These are phyloP conservation scores for Oriolus oriolus DNA, from an alignment of 2,113 vertebrate genomes.

Conservation along the genomic window DNA sequence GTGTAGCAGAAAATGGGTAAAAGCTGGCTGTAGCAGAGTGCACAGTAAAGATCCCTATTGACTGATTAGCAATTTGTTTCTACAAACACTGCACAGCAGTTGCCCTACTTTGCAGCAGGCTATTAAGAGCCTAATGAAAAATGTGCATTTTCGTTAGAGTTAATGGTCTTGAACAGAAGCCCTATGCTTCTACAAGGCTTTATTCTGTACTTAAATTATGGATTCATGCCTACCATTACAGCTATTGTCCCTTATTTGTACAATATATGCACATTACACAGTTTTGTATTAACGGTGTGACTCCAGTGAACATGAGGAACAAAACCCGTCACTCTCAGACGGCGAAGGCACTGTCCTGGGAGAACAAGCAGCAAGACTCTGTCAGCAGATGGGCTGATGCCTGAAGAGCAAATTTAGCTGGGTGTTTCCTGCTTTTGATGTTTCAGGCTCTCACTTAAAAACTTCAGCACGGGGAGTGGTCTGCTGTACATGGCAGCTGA, in stretches of 20 bases:
- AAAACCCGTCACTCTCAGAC: not conserved
- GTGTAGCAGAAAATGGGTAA: conserved; percentile 48
- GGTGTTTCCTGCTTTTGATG: not conserved
- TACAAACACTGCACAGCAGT: conserved; percentile 68
- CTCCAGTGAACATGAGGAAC: not conserved
- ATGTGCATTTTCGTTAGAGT: conserved; percentile 67
- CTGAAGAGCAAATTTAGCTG: not conserved
- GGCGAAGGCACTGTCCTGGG: not conserved
- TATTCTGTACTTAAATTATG: conserved; percentile 5
- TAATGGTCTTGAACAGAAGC: conserved; percentile 65
- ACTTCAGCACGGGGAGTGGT: not conserved
- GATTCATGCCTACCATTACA: not conserved
- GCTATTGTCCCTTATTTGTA: not conserved
- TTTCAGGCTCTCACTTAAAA: not conserved
- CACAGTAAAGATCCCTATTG: conserved; percentile 33
- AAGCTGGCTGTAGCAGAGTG: conserved; percentile 37
- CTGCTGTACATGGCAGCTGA: not conserved
- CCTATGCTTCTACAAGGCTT: not conserved
- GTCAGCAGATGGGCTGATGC: not conserved
- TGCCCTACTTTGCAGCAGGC: conserved; percentile 48
- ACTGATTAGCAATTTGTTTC: conserved; percentile 72
- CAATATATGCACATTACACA: not conserved
- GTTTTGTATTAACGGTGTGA: not conserved
- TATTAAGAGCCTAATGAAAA: conserved; percentile 71
- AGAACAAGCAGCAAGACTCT: not conserved